Base-by-base conservation (phyloP, 2,888 invertebrate genomes). In the Myathropa florea region DNA sequence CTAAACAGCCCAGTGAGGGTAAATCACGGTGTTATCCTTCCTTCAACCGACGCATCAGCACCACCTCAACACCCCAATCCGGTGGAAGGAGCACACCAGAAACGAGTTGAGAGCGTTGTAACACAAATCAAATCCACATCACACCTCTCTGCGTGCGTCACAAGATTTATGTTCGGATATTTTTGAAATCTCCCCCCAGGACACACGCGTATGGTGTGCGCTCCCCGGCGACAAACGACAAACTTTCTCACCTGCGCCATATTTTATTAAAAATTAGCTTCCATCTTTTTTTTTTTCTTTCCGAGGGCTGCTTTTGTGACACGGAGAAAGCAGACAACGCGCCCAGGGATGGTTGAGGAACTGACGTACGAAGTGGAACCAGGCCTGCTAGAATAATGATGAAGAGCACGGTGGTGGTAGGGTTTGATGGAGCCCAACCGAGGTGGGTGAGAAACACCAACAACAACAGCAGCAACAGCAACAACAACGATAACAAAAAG, bases 241-340 rank as follows among this genome's bases (percentile, higher is more conserved):
- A 86, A 86, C 78, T 86, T 86, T 83, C 78, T 86, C 86, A 86
- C 83, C 82, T 85, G 82, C 64, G 64, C 68, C 57, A 78, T 82
- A 85, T 82, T 78, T 85, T 64, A 77, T 82, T 68, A 65, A 68
- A 85, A 85, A 85, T 85, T 79, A 76, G 75, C 83, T 67, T 61
- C 65, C 59, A 76, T 71, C 24, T 63, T 21, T 18, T 33, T 39
- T 26, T 23, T 67, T 46, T 59, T 33, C 9, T 12, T 26, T 30
- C 3, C 10, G 30, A 30, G 30, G 30, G 30, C 33, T n/a, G 10
- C 46, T 36, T 46, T 23, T n/a, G 36, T 21, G 28, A 28, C 63
- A 46, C 4, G 55, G 26, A 18, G 46, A 21, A 61, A 23, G 3
- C 18, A 46, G 46, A 46, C 46, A 18, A 18, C 7, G 2, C n/a